A percentile compares a stretch with the other conserved stretches of the same genome.
Evolutionary conservation across 1,140 invertebrate species (phyloP).

Genomic region (Drosophila nigromelanica): DNA sequence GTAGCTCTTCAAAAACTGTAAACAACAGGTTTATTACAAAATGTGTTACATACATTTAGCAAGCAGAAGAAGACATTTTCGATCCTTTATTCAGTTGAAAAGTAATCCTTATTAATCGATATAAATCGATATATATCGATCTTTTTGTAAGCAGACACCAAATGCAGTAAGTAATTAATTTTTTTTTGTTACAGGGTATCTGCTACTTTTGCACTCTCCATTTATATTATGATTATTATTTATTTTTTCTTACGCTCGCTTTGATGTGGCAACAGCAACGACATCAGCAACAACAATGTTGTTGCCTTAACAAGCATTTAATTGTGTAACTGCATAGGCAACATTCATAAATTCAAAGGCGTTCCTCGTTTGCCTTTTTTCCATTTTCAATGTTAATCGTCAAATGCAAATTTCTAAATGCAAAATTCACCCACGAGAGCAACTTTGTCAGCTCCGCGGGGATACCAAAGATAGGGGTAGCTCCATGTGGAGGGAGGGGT

Average conservation of each 20-base stretch:
- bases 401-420: conserved; percentile 45
- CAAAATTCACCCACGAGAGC: conserved; percentile 40
- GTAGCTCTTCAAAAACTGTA: too few relatives aligned
- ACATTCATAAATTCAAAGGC: conserved; percentile 72
- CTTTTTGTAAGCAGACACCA: too few relatives aligned
- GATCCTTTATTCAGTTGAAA: too few relatives aligned
- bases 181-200: too few relatives aligned
- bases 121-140: too few relatives aligned
- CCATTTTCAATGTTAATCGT: conserved; percentile 77
- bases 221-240: neutral
- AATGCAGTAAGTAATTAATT: too few relatives aligned
- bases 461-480: neutral
- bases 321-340: conserved; percentile 60
- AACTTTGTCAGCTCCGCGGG: conserved; percentile 3
- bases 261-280: conserved; percentile 44
- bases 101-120: too few relatives aligned
- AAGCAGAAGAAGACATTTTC: too few relatives aligned
- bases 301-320: conserved; percentile 58
- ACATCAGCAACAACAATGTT: conserved; percentile 23
- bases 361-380: conserved; percentile 41
- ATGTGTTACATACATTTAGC: too few relatives aligned
- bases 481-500: neutral
- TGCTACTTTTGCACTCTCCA: too few relatives aligned
- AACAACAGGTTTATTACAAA: too few relatives aligned
- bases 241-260: conserved; percentile 27